phyloP scores from a whole-genome alignment of 2,888 invertebrate species.

The Gandaritis pyraliata region DNA sequence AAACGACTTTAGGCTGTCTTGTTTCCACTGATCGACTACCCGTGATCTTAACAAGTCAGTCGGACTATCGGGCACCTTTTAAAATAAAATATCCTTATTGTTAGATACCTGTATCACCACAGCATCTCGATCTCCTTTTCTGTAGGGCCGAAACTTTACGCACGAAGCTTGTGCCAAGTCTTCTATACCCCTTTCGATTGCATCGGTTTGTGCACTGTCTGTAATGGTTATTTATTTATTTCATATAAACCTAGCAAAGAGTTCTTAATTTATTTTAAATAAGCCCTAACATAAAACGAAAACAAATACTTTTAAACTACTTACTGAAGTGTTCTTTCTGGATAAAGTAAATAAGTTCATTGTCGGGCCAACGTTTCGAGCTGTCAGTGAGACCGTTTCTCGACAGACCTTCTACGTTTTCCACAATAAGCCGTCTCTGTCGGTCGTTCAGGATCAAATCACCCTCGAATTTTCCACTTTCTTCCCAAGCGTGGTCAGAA shows the following conservation, averaged over 20 bases:
- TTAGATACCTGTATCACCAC: constrained; percentile 75
- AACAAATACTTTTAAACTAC: constrained; percentile 44
- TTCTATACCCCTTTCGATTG: constrained; percentile 76
- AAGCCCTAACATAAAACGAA: too few species aligned
- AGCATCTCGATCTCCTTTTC: constrained; percentile 74
- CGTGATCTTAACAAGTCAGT: too few species aligned
- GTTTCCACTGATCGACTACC: too few species aligned
- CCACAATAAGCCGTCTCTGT: constrained; percentile 72
- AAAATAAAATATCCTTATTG: too few species aligned
- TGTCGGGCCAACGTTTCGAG: constrained; percentile 77
- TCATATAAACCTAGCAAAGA: too few species aligned
- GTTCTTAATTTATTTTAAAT: too few species aligned
- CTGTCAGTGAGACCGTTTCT: constrained; percentile 75
- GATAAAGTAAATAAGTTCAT: constrained; percentile 76
- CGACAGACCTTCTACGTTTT: constrained; percentile 73
- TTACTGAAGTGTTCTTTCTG: constrained; percentile 77
- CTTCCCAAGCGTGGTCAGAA: constrained; percentile 78
- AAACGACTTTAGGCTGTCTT: too few species aligned
- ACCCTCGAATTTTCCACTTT: constrained; percentile 82
- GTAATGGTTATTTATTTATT: constrained; percentile 28
- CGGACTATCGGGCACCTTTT: too few species aligned
- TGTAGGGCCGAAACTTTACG: constrained; percentile 76
- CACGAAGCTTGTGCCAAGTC: constrained; percentile 78
- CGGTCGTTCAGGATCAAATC: constrained; percentile 78
- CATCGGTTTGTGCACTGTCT: constrained; percentile 74